Conservation (phyloP, 2,797 vertebrate genomes). For the Sebastes trivittatus region DNA sequence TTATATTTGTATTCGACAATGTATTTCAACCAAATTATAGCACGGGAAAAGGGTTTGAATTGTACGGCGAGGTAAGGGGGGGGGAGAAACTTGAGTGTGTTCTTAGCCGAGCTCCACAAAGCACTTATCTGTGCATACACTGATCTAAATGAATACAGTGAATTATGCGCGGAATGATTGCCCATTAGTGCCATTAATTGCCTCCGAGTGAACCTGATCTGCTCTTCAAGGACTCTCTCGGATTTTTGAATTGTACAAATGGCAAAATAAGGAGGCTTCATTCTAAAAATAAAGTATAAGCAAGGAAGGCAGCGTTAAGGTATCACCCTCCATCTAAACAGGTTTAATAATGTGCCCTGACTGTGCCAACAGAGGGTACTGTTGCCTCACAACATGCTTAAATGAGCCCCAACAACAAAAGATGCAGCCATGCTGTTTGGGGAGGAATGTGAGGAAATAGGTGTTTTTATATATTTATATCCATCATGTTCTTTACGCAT, state of each 20-base stretch:
- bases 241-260: conserved; percentile 46
- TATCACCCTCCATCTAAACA: not conserved
- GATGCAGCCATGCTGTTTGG: conserved; percentile 34
- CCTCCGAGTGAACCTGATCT: conserved; percentile 58
- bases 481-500: not conserved
- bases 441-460: not conserved
- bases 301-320: conserved; percentile 7
- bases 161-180: conserved; percentile 46
- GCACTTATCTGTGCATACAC: conserved; percentile 34
- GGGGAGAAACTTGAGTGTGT: not conserved
- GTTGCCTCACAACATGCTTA: conserved; percentile 75
- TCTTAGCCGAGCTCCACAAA: conserved; percentile 14
- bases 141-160: conserved; percentile 43
- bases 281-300: conserved; percentile 42
- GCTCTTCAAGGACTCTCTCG: conserved; percentile 57
- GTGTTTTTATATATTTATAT: not conserved
- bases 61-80: not conserved
- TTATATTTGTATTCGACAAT: conserved; percentile 51
- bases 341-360: conserved; percentile 34
- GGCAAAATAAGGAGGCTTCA: conserved; percentile 51
- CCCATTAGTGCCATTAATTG: conserved; percentile 68
- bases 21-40: conserved; percentile 52
- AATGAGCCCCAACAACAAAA: conserved; percentile 56
- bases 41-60: not conserved
- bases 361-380: conserved; percentile 81